Percentiles rank a stretch among this genome's conserved stretches.
Conservation (phyloP, 2,888 invertebrate genomes). For the Tipula lateralis region DNA sequence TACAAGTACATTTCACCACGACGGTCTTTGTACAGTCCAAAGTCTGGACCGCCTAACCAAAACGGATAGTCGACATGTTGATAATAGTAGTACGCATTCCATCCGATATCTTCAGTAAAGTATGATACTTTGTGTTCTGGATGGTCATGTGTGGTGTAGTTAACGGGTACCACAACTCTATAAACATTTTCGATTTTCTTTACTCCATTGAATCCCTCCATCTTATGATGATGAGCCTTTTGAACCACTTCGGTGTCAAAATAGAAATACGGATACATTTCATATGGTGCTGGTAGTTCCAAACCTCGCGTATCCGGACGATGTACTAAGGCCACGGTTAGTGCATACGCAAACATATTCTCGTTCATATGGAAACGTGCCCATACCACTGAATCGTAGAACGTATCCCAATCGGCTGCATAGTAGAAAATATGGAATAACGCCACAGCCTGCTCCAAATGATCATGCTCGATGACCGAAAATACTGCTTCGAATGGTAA, state of each 20-base stretch:
- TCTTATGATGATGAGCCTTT: slow-evolving; percentile 50
- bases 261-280: slow-evolving; percentile 61
- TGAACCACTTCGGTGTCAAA: slow-evolving; percentile 56
- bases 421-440: slow-evolving; percentile 63
- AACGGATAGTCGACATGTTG: slow-evolving; percentile 63
- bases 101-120: slow-evolving; percentile 71
- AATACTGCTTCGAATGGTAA: slow-evolving; percentile 43
- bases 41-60: slow-evolving; percentile 58
- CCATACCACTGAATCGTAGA: slow-evolving; percentile 66
- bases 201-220: slow-evolving; percentile 55
- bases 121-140: slow-evolving; percentile 61
- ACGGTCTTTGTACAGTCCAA: slow-evolving; percentile 50
- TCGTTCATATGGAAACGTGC: slow-evolving; percentile 61
- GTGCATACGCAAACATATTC: slow-evolving; percentile 58
- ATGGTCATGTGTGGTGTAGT: slow-evolving; percentile 59
- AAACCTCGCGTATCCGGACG: slow-evolving; percentile 56
- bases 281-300: slow-evolving; percentile 63
- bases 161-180: slow-evolving; percentile 59
- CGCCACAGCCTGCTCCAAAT: slow-evolving; percentile 54
- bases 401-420: slow-evolving; percentile 69
- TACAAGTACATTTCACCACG: slow-evolving; percentile 63
- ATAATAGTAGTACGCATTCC: slow-evolving; percentile 67
- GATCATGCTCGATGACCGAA: slow-evolving; percentile 40
- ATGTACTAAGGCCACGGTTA: slow-evolving; percentile 57
- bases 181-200: slow-evolving; percentile 52